Base-by-base conservation (phyloP, 2,888 invertebrate species). In the Julus scanicus region DNA sequence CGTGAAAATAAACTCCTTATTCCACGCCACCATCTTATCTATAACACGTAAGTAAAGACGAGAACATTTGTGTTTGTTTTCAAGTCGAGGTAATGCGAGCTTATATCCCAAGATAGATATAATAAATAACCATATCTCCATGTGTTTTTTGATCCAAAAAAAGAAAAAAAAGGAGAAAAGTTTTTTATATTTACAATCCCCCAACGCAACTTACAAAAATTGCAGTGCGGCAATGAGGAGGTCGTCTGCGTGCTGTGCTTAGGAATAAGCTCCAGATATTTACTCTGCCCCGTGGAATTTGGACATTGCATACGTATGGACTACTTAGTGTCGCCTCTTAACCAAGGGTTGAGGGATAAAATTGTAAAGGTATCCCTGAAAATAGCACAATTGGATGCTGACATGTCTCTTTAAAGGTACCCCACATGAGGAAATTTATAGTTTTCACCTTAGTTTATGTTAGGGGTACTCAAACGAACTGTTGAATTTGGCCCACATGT, bases 101-200 rank as follows among this genome's bases (percentile, higher is more conserved):
- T 80, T 80, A 80, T 80, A 80, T 80, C 80, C 80, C 80, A 80
- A 80, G 80, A 80, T 80, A 80, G 80, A 80, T 80, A 80, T 80
- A 80, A 80, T 80, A 80, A 80, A 80, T 80, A 80, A 80, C 80
- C 80, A 37, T 80, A 80, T 80, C 80, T 80, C 80, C 80, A 80
- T 80, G 80, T 80, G 80, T 20, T 80, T 80, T 80, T 80, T 80
- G 80, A 80, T 80, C 80, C 80, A 11, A 13, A 11, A 37, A 13
- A 80, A 37, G 48, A 48, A 48, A 48, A 71, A 71, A 80, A 37
- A 80, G 37, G 1, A 37, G 80, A 29, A 11, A 80, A 37, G 29
- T 80, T 80, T 71, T 80, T 80, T 80, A 80, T 80, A 80, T 80
- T 80, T 80, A 37, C 80, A 80, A 80, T 80, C 80, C 80, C 80